Base-by-base conservation (phyloP, 2,888 invertebrate species). In the Sympetrum striolatum region DNA sequence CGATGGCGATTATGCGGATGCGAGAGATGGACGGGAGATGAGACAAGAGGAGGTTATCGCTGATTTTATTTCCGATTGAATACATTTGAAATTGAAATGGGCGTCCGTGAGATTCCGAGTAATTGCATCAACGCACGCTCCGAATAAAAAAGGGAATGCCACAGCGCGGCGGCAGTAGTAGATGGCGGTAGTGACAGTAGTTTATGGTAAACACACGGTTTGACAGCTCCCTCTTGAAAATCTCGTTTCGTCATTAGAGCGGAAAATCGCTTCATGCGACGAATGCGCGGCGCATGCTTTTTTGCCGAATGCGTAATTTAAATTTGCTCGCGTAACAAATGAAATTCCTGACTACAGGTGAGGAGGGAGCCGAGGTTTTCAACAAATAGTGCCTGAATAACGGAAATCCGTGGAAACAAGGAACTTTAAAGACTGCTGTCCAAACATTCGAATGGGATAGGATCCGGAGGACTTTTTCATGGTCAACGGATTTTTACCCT, bases 241-340 rank as follows among this genome's bases (percentile, higher is more conserved):
- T 35, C 58, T 82, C 35, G 82, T 82, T 82, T 35, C 82, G 58
- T 82, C 82, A 82, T 82, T 35, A 82, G 82, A 58, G 35, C 18
- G 31, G 31, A 44, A 58, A 58, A 58, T 58, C 82, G 80, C 58
- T 82, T 58, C 53, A 82, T 82, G 82, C 53, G 82, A 82, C 82
- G 82, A 82, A 31, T 80, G 80, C 80, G 1, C 82, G 35, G 39
- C 31, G 2, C 25, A 31, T 73, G 25, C 31, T 53, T 58, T 58
- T 22, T 82, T 81, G 14, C 22, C 82, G 18, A 53, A 31, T 35
- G 31, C 58, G 82, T 82, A 58, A 58, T 82, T 82, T 82, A 82
- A 82, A 82, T 82, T 82, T 58, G 39, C 58, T 82, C 82, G 82
- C 58, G 14, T 53, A 82, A 53, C 31, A 58, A 82, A 82, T 35